Conservation (phyloP, 2,888 invertebrate genomes). For the Zonitis immaculata region DNA sequence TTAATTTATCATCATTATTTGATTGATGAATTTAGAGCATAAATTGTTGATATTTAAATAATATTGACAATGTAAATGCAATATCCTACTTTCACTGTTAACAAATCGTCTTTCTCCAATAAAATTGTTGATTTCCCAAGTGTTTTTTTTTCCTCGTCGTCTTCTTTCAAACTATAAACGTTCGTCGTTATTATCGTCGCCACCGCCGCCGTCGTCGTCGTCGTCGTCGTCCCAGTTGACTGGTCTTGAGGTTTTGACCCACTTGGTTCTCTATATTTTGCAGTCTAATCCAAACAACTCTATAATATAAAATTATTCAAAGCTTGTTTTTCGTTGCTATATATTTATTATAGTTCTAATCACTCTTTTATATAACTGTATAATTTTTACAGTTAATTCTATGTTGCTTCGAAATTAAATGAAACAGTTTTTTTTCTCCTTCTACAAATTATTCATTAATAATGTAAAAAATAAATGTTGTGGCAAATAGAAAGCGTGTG, state of each 20-base stretch:
- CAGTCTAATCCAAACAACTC: not conserved
- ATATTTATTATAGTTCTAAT: not conserved
- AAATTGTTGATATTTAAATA: not conserved
- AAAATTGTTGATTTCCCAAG: constrained; percentile 10
- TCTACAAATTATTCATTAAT: too few relatives aligned
- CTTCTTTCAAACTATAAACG: too few relatives aligned
- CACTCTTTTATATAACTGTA: not conserved
- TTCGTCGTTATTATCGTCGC: too few relatives aligned
- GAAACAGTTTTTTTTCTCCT: too few relatives aligned
- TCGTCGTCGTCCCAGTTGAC: constrained; percentile 30
- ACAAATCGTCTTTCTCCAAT: constrained; percentile 26
- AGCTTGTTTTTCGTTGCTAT: not conserved
- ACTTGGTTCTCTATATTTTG: constrained; percentile 24
- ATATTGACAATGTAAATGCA: constrained; percentile 15
- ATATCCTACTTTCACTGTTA: constrained; percentile 37
- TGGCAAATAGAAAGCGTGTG: constrained; percentile 19
- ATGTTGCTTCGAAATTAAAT: too few relatives aligned
- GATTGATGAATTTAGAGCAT: not conserved
- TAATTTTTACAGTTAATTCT: constrained; percentile 1
- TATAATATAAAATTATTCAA: not conserved
- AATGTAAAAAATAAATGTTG: too few relatives aligned
- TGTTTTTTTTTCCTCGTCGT: constrained; percentile 14
- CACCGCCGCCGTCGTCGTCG: too few relatives aligned
- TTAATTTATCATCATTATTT: not conserved
- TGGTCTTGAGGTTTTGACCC: constrained; percentile 25